A percentile compares a stretch with the other conserved stretches of the same genome.
Evolutionary conservation across 1,140 invertebrate species (phyloP).

Genomic region (Drosophila carrolli): DNA sequence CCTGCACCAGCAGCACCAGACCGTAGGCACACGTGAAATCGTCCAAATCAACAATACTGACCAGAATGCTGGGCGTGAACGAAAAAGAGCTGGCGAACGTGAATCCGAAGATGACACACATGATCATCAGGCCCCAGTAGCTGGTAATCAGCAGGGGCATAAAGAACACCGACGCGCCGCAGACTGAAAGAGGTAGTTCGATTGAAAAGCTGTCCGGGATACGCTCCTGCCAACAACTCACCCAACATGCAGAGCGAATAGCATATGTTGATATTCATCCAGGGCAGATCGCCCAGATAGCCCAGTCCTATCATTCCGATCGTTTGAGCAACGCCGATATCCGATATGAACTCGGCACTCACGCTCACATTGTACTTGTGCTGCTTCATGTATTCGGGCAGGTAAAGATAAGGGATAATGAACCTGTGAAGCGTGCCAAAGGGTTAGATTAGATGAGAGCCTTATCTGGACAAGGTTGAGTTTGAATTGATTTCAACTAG

Average conservation of each 20-base stretch:
- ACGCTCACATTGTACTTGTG: conserved; percentile 89
- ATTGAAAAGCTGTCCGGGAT: not conserved
- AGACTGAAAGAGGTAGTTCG: conserved; percentile 84
- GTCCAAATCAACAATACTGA: conserved; percentile 85
- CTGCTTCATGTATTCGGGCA: conserved; percentile 89
- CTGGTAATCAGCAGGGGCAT: conserved; percentile 89
- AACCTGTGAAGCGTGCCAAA: conserved; percentile 85
- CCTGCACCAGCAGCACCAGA: conserved; percentile 93
- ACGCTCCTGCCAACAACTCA: conserved; percentile 39
- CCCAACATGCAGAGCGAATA: conserved; percentile 91
- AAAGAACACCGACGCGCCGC: conserved; percentile 89
- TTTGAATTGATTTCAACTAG: conserved; percentile 26
- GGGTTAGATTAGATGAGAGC: conserved; percentile 2
- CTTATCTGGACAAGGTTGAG: conserved; percentile 4
- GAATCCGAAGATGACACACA: conserved; percentile 90
- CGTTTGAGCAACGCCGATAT: conserved; percentile 94
- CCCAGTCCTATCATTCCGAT: conserved; percentile 95
- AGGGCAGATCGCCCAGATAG: conserved; percentile 94
- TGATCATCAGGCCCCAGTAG: conserved; percentile 86
- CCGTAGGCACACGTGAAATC: conserved; percentile 95
- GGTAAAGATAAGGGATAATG: conserved; percentile 95
- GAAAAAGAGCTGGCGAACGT: conserved; percentile 95
- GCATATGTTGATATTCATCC: conserved; percentile 93
- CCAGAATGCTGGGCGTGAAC: conserved; percentile 94
- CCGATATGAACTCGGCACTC: conserved; percentile 91